phyloP scores from a whole-genome alignment of 2,888 invertebrate genomes.

The Synanthedon andrenaeformis region DNA sequence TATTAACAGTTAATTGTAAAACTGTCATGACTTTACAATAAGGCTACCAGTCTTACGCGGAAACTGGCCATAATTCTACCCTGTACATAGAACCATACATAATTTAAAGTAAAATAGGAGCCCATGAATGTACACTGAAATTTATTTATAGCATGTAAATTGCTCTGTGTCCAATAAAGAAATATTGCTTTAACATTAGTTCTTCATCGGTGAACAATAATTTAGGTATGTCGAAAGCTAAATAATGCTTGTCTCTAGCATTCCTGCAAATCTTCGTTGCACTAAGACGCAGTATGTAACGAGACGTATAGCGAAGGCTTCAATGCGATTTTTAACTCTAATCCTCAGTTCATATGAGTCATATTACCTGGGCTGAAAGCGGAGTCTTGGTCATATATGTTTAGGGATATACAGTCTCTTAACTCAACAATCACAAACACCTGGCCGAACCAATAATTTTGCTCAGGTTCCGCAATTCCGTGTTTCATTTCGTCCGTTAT shows the following conservation, averaged over 20 bases:
- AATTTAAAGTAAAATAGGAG: not conserved
- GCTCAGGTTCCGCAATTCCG: conserved; percentile 21
- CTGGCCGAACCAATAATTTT: conserved; percentile 40
- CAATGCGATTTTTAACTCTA: not conserved
- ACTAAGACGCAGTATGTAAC: conserved; percentile 16
- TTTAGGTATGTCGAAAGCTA: conserved; percentile 27
- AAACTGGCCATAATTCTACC: not conserved
- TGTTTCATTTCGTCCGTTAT: not conserved
- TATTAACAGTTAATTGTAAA: no score
- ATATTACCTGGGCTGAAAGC: no score
- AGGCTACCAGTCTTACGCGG: not conserved
- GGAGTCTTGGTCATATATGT: no score
- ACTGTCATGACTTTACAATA: no score
- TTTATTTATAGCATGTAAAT: not conserved
- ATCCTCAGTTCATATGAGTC: no score
- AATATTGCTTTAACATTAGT: not conserved
- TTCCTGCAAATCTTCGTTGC: conserved; percentile 19
- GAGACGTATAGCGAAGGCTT: not conserved
- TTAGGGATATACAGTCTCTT: no score
- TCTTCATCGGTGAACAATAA: conserved; percentile 20
- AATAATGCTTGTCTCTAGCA: conserved; percentile 26
- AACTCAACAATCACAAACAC: conserved; percentile 24
- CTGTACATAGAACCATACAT: not conserved
- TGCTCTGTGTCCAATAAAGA: not conserved
- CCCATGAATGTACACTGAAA: not conserved